These are phyloP conservation scores for Clangula hyemalis DNA, from an alignment of 2,797 vertebrate species.

Conservation along the genomic window DNA sequence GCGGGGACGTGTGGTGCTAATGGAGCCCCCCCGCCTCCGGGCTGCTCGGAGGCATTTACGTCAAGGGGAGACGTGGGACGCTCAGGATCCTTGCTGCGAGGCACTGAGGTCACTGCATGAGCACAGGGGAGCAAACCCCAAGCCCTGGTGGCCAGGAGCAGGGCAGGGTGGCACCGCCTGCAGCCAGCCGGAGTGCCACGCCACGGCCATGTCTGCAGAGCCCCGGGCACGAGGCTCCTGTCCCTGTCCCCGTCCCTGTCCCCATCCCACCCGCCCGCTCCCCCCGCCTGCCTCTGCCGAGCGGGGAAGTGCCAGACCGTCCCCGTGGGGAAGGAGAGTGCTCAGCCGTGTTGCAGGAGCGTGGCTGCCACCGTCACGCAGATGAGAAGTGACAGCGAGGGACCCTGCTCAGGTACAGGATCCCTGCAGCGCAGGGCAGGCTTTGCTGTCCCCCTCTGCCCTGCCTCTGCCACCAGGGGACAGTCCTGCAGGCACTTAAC, in stretches of 20 bases:
- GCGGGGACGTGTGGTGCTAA: neutral
- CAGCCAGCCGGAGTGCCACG: neutral
- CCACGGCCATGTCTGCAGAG: neutral
- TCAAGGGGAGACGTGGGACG: neutral
- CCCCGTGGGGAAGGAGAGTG: constrained; percentile 50
- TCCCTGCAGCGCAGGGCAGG: constrained; percentile 9
- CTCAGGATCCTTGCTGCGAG: neutral
- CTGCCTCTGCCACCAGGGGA: neutral
- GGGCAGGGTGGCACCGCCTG: neutral
- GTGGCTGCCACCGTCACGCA: neutral
- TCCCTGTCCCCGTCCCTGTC: neutral
- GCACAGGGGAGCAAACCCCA: neutral
- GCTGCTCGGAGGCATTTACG: neutral
- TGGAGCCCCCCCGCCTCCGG: neutral
- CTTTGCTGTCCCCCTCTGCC: neutral
- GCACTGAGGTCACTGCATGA: rapidly evolving
- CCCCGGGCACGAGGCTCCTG: neutral
- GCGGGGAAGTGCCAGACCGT: constrained; percentile 4
- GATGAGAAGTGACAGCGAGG: constrained; percentile 68
- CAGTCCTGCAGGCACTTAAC: constrained; percentile 3
- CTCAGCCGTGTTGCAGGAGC: constrained; percentile 60
- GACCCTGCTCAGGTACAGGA: constrained; percentile 57
- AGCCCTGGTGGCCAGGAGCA: rapidly evolving
- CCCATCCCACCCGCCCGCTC: neutral
- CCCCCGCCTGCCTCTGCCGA: neutral